Conservation (phyloP, 2,888 invertebrate species). For the Lucinisca nassula region DNA sequence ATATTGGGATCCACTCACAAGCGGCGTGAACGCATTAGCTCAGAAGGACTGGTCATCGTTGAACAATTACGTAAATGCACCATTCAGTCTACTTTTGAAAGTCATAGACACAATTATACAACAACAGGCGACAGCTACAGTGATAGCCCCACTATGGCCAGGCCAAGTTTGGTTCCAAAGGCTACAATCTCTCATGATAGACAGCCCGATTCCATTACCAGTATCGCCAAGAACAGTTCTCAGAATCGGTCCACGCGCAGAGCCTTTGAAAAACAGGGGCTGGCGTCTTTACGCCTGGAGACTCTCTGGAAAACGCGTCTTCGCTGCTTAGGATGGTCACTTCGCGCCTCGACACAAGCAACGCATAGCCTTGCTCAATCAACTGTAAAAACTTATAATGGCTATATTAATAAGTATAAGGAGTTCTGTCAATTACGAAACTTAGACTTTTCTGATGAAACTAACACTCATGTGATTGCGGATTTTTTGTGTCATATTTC, state of each 20-base stretch:
- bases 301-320: constrained; percentile 10
- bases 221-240: constrained; percentile 7
- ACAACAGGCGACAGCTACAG: constrained; percentile 1
- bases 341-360: background rate
- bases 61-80: constrained; percentile 35
- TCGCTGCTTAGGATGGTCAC: constrained; percentile 12
- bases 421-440: background rate
- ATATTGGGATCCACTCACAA: constrained; percentile 20
- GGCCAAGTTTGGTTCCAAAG: background rate
- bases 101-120: background rate
- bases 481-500: constrained; percentile 5
- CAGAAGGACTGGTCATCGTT: background rate
- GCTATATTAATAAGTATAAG: constrained; percentile 5
- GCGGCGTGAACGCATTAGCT: constrained; percentile 22
- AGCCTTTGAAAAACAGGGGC: constrained; percentile 14
- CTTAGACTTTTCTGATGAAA: background rate
- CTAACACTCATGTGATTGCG: background rate
- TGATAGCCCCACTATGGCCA: background rate
- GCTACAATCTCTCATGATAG: background rate
- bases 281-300: constrained; percentile 17
- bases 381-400: constrained; percentile 3
- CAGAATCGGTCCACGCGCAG: background rate
- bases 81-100: constrained; percentile 4
- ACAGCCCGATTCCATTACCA: background rate
- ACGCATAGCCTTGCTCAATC: background rate